phyloP scores from a whole-genome alignment of 53 echinoderm and acorn worm species.

The Paracentrotus lividus region DNA sequence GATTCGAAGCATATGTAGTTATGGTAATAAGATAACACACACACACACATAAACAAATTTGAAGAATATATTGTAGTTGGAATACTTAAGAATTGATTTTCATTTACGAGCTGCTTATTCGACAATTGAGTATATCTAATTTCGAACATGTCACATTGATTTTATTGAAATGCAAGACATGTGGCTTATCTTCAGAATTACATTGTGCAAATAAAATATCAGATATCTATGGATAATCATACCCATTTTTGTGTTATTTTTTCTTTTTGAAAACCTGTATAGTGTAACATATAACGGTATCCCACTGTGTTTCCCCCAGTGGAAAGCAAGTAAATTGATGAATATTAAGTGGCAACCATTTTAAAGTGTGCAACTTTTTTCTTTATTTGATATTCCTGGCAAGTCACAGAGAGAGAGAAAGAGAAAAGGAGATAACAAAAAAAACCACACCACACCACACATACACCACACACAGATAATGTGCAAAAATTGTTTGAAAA shows the following conservation, averaged over 20 bases:
- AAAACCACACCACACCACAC: no score
- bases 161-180: neutral
- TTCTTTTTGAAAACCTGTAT: no score
- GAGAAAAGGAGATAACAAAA: neutral
- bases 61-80: neutral
- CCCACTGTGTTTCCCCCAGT: no score
- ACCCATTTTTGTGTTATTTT: no score
- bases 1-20: neutral
- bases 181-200: conserved; percentile 28
- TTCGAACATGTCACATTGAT: neutral
- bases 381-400: no score
- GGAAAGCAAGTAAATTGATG: no score
- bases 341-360: no score
- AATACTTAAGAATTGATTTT: neutral
- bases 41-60: neutral
- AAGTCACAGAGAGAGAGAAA: neutral
- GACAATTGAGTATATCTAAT: neutral
- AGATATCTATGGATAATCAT: conserved; percentile 22
- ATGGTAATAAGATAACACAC: neutral
- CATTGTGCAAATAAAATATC: conserved; percentile 38
- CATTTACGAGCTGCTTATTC: neutral
- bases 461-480: no score
- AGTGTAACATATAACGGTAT: no score
- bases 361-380: no score
- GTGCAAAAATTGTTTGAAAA: no score